These are phyloP conservation scores for Capra hircus DNA, from an alignment of 2,113 vertebrate genomes.

Conservation along the genomic window DNA sequence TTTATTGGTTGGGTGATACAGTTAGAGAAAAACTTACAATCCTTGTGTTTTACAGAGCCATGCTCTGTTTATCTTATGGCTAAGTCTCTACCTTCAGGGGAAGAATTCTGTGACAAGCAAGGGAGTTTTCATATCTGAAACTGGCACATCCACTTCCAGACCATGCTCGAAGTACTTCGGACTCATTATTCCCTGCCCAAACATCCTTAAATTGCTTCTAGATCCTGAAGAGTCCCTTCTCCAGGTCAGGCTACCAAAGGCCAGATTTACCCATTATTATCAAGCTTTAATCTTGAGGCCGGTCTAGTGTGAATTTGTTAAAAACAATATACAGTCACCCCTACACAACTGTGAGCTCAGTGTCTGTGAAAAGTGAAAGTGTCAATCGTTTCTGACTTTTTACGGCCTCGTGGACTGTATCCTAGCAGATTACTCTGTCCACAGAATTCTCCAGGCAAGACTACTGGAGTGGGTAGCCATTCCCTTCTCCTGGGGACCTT, in stretches of 20 bases:
- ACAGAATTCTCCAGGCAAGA: background rate
- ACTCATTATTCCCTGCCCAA: background rate
- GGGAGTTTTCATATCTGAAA: background rate
- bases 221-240: background rate
- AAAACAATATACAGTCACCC: background rate
- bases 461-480: background rate
- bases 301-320: background rate
- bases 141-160: rapidly evolving
- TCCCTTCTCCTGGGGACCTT: background rate
- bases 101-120: background rate
- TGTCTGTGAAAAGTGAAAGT: background rate
- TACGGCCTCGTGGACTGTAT: background rate
- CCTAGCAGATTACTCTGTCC: background rate
- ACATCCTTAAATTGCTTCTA: background rate
- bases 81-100: background rate
- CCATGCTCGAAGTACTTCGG: too few relatives aligned
- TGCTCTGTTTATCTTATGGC: rapidly evolving
- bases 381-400: background rate
- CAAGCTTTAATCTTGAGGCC: rapidly evolving
- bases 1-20: background rate
- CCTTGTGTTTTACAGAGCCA: background rate
- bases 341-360: background rate
- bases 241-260: background rate
- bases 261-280: background rate
- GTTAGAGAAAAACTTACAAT: background rate